Conservation (phyloP, 2,888 invertebrate species). For the Stegana nigrithorax region DNA sequence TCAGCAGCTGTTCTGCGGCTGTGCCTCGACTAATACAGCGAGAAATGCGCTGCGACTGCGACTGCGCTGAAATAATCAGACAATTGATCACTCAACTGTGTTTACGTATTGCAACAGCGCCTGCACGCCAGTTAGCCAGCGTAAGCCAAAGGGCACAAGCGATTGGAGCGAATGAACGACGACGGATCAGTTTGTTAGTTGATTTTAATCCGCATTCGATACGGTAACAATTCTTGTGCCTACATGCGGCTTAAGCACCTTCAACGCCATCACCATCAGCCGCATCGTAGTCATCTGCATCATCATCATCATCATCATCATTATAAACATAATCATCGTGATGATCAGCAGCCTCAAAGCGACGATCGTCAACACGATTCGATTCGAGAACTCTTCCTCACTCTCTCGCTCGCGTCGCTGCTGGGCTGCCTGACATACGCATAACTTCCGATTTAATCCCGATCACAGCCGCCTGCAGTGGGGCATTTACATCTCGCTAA, state of each 20-base stretch:
- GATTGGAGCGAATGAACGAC: conserved; percentile 36
- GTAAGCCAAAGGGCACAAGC: not conserved
- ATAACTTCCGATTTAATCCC: conserved; percentile 63
- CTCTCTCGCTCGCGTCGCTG: conserved; percentile 22
- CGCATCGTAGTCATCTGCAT: no score
- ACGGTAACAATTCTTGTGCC: conserved; percentile 62
- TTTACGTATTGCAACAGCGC: conserved; percentile 1
- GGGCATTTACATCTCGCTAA: conserved; percentile 53
- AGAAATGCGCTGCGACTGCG: no score
- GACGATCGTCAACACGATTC: no score
- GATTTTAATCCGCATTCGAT: conserved; percentile 65
- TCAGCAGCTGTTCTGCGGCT: not conserved
- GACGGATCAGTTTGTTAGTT: conserved; percentile 48
- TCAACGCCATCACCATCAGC: conserved; percentile 23
- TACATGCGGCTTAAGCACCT: conserved; percentile 19
- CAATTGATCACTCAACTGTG: conserved; percentile 18
- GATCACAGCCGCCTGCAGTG: conserved; percentile 34
- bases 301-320: conserved; percentile 12
- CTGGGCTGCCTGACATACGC: conserved; percentile 51
- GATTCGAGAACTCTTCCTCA: no score
- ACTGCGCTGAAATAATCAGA: conserved; percentile 8
- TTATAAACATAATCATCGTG: conserved; percentile 27
- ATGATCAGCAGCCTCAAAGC: conserved; percentile 17
- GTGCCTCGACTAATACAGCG: not conserved
- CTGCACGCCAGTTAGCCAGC: no score